Evolutionary conservation across 2,113 vertebrate species (phyloP).

Genomic region (Calyptomena viridis): DNA sequence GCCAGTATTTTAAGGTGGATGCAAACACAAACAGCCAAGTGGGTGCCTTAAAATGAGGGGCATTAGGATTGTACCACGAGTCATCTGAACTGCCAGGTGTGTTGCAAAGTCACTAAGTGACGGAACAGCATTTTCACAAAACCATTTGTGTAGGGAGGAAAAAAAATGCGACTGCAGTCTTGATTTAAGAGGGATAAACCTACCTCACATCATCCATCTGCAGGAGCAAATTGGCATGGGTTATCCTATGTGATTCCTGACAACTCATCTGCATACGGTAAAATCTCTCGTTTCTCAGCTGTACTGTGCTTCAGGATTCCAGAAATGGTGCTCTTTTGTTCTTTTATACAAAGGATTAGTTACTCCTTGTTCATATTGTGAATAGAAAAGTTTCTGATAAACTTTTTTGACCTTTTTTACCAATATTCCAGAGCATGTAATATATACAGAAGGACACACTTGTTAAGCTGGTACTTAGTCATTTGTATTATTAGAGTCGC

Average conservation of each 20-base stretch:
- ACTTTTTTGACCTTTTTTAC: constrained; percentile 82
- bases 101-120: constrained; percentile 34
- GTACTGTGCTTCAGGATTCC: constrained; percentile 78
- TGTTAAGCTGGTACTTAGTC: constrained; percentile 97
- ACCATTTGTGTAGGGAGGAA: background rate
- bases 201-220: constrained; percentile 75
- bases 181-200: constrained; percentile 69
- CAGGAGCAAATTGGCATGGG: constrained; percentile 50
- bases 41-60: constrained; percentile 75
- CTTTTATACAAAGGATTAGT: constrained; percentile 76
- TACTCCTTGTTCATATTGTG: constrained; percentile 88
- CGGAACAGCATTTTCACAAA: background rate
- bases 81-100: constrained; percentile 3
- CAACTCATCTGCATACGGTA: constrained; percentile 4
- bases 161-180: constrained; percentile 18
- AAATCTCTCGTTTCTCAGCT: constrained; percentile 50
- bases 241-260: constrained; percentile 1
- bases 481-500: constrained; percentile 87
- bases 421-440: constrained; percentile 92
- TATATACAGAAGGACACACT: constrained; percentile 87
- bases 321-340: constrained; percentile 79
- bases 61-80: constrained; percentile 18
- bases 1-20: constrained; percentile 62
- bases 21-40: constrained; percentile 37
- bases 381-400: constrained; percentile 83